These are phyloP conservation scores for Ianthella basta DNA, from an alignment of 37 sponge, comb jelly and placozoan genomes.

Conservation along the genomic window DNA sequence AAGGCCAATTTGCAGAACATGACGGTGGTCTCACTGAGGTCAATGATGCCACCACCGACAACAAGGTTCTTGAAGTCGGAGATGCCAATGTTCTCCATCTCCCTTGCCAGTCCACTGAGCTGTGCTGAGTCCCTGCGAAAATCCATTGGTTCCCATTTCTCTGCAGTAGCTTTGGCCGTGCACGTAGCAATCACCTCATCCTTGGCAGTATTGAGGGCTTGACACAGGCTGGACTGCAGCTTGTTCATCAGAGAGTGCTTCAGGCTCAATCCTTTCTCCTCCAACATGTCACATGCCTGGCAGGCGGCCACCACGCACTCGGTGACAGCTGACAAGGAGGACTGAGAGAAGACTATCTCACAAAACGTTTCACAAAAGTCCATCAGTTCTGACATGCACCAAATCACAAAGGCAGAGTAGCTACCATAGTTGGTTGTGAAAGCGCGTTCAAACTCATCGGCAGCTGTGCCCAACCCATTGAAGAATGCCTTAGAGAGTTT, in stretches of 20 bases:
- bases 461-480: conserved; percentile 69
- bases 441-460: conserved; percentile 80
- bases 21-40: conserved; percentile 73
- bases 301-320: conserved; percentile 68
- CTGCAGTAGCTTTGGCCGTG: conserved; percentile 45
- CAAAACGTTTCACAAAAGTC: conserved; percentile 58
- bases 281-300: conserved; percentile 55
- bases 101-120: conserved; percentile 52
- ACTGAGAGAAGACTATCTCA: conserved; percentile 48
- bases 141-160: conserved; percentile 76
- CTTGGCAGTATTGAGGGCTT: conserved; percentile 51
- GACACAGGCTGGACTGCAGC: conserved; percentile 45
- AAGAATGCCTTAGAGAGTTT: conserved; percentile 83
- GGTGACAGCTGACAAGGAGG: conserved; percentile 51
- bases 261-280: conserved; percentile 57
- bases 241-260: conserved; percentile 44
- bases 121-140: conserved; percentile 55
- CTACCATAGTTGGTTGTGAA: conserved; percentile 70
- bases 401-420: conserved; percentile 89
- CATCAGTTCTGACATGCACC: conserved; percentile 79
- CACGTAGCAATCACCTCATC: conserved; percentile 47
- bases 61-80: conserved; percentile 65
- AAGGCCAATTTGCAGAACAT: conserved; percentile 56
- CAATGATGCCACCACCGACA: conserved; percentile 48
- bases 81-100: conserved; percentile 76